Base-by-base conservation (phyloP, 2,113 vertebrate genomes). In the Xenotilapia flavipinnis region DNA sequence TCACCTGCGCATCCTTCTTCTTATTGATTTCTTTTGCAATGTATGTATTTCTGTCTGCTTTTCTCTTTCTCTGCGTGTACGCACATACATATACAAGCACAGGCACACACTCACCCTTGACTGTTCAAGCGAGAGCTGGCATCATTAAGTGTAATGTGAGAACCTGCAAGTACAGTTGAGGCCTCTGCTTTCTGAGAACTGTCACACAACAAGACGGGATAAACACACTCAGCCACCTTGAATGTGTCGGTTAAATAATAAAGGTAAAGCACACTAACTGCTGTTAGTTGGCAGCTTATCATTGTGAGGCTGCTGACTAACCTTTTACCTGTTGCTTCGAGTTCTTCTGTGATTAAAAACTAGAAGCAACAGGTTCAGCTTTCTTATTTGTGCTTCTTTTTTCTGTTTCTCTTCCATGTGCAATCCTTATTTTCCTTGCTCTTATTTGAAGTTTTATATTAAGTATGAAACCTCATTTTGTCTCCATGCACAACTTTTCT, bases 141-240 rank as follows among this genome's bases (percentile, higher is more conserved):
- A 89, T 85, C 56, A 91, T 92, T 92, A 92, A 58, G 38, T 94
- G 93, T 84, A 92, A 94, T 87, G 89, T 90, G 92, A 93, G 92
- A 91, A 87, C 79, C 42, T 47, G 75, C 54, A 80, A 83, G 70
- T 83, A 82, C n/a, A 9, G 90, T 86, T 85, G 79, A 95, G 68
- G 82, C 93, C 91, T 92, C 19, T 14, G 51, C 47, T 87, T 87
- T 79, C 73, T 87, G 73, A 90, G 83, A 90, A 40, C 88, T 90
- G 89, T 87, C 91, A 91, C 60, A 88, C 85, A 77, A 89, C 73
- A 60, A 38, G 21, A 38, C 1, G 5, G n/a, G 38, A 79, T 84
- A 31, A 81, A 28, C 73, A n/a, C 55, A 82, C 40, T 62, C 10
- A 77, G 26, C 17, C 79, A 51, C 12, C 28, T 38, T 38, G 11